phyloP scores from a whole-genome alignment of 2,797 vertebrate genomes.

The Xenopus petersii region DNA sequence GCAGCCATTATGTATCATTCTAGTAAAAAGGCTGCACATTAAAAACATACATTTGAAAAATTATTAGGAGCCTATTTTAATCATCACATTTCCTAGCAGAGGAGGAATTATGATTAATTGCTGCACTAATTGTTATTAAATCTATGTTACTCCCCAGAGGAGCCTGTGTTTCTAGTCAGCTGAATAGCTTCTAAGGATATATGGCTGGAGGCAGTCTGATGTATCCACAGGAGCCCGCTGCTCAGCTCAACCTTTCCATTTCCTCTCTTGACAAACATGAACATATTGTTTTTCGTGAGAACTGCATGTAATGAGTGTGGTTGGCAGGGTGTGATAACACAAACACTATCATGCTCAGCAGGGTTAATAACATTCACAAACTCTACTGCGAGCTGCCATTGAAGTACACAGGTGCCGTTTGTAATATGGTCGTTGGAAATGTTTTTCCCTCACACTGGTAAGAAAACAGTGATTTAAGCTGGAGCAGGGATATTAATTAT shows the following conservation, averaged over 20 bases:
- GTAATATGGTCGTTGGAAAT: too few species aligned
- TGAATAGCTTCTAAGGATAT: not conserved
- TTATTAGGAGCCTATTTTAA: not conserved
- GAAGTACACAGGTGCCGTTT: not conserved
- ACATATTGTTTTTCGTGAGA: not conserved
- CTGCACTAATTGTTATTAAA: not conserved
- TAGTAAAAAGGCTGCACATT: too few species aligned
- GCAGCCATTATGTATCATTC: too few species aligned
- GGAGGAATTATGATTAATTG: not conserved
- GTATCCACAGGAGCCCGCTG: not conserved
- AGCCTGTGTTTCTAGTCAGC: not conserved
- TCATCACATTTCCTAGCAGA: not conserved
- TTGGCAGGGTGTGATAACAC: not conserved
- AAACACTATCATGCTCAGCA: not conserved
- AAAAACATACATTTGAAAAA: not conserved
- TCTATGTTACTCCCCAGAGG: not conserved
- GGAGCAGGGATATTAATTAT: too few species aligned
- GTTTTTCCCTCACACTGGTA: too few species aligned
- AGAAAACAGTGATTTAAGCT: too few species aligned
- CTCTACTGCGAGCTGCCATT: not conserved
- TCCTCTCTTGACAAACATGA: not conserved
- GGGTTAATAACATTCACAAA: not conserved
- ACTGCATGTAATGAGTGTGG: not conserved
- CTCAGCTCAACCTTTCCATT: constrained; percentile 2
- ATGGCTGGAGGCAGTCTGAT: not conserved